Evolutionary conservation across 2,888 invertebrate genomes (phyloP).

Genomic region (Oxyteleia sp.): DNA sequence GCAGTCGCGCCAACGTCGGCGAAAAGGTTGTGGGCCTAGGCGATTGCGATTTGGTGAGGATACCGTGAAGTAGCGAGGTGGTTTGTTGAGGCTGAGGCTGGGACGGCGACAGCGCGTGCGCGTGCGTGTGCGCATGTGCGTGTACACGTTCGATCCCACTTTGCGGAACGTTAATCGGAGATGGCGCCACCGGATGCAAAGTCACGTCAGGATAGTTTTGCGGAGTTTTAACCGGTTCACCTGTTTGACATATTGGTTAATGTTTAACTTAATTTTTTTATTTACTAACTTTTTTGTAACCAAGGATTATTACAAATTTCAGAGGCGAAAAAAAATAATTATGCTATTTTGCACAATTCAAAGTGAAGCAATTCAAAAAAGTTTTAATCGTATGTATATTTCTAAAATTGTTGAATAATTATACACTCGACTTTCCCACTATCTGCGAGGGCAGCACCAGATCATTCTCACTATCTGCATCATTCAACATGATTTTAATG

Average conservation of each 20-base stretch:
- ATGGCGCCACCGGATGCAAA: constrained; percentile 91
- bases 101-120: constrained; percentile 81
- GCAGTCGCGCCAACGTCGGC: constrained; percentile 93
- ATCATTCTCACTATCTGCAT: no score
- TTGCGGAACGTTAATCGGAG: constrained; percentile 80
- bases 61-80: constrained; percentile 92
- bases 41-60: constrained; percentile 90
- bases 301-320: constrained; percentile 59
- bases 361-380: no score
- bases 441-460: no score
- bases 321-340: no score
- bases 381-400: no score
- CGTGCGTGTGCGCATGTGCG: no score
- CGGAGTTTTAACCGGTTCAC: constrained; percentile 88
- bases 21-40: constrained; percentile 91
- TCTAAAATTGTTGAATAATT: no score
- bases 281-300: neutral
- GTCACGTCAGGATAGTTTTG: constrained; percentile 94
- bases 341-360: no score
- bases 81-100: constrained; percentile 88
- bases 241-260: constrained; percentile 75
- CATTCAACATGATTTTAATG: no score
- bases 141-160: constrained; percentile 47
- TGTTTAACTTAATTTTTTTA: no score
- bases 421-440: no score